These are phyloP conservation scores for Heterohyrax brucei DNA, from an alignment of 2,797 vertebrate species.

Conservation along the genomic window DNA sequence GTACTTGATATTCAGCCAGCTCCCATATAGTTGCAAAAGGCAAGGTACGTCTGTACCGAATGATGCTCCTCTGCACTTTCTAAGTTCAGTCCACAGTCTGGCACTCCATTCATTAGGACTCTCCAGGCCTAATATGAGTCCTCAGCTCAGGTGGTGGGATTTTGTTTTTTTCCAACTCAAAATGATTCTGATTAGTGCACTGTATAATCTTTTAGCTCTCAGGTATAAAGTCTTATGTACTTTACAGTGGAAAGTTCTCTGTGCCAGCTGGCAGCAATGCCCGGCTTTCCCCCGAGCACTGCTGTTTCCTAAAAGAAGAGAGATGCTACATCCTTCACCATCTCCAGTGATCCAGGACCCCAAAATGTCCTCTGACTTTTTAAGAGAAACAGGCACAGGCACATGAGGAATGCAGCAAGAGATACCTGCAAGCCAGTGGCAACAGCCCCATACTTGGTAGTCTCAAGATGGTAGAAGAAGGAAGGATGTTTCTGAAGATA, in stretches of 20 bases:
- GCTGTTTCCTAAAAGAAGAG: not conserved
- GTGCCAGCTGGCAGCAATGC: not conserved
- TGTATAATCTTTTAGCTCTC: not conserved
- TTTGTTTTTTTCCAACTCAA: conserved; percentile 29
- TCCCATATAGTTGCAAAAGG: not conserved
- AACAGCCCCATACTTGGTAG: not conserved
- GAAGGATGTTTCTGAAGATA: not conserved
- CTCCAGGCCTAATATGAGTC: not conserved
- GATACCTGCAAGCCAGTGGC: not conserved
- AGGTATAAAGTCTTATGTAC: not conserved
- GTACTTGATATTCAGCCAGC: not conserved
- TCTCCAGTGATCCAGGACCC: not conserved
- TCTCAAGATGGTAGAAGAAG: not conserved
- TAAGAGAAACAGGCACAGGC: not conserved
- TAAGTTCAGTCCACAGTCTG: not conserved
- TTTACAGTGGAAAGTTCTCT: not conserved
- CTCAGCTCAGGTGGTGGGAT: not conserved
- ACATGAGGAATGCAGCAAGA: not conserved
- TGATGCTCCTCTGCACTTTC: not conserved
- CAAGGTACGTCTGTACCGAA: not conserved
- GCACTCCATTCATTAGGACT: not conserved
- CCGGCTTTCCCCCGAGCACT: not conserved
- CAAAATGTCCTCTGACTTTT: not conserved
- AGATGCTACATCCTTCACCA: not conserved
- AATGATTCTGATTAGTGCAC: conserved; percentile 23